Evolutionary conservation across 2,888 invertebrate genomes (phyloP).

Genomic region (Thymelicus acteon): DNA sequence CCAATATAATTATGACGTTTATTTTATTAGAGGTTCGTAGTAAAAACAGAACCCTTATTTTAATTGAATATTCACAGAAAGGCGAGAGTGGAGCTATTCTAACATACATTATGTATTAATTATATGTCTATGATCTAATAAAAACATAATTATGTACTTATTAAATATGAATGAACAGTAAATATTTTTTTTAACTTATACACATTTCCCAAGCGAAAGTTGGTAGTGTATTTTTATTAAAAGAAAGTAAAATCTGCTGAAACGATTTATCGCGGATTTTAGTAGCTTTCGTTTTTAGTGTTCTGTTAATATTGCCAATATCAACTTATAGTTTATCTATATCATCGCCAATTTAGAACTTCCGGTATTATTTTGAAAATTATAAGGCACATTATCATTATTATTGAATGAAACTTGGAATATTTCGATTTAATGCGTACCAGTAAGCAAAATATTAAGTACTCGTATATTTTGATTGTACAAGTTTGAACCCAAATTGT

Average conservation of each 20-base stretch:
- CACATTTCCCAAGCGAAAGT: slow-evolving; percentile 54
- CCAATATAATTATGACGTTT: neutral
- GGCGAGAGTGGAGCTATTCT: too few relatives aligned
- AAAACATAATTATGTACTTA: too few relatives aligned
- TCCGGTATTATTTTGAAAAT: neutral
- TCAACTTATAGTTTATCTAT: neutral
- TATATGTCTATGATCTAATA: too few relatives aligned
- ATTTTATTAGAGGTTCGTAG: neutral
- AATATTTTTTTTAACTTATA: neutral
- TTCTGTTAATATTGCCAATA: neutral
- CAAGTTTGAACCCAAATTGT: too few relatives aligned
- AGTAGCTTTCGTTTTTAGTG: neutral
- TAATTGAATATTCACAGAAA: neutral
- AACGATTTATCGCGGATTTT: slow-evolving; percentile 19
- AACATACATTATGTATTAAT: too few relatives aligned
- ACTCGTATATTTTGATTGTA: too few relatives aligned
- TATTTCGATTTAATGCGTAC: too few relatives aligned
- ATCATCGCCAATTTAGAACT: neutral
- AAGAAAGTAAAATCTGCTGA: slow-evolving; percentile 52
- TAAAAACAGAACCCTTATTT: neutral
- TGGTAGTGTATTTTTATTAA: slow-evolving; percentile 36
- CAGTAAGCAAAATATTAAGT: too few relatives aligned
- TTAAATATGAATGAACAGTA: neutral
- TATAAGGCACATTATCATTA: neutral
- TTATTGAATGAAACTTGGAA: too few relatives aligned